Evolutionary conservation across 2,888 invertebrate genomes (phyloP).

Genomic region (Baronia brevicornis): DNA sequence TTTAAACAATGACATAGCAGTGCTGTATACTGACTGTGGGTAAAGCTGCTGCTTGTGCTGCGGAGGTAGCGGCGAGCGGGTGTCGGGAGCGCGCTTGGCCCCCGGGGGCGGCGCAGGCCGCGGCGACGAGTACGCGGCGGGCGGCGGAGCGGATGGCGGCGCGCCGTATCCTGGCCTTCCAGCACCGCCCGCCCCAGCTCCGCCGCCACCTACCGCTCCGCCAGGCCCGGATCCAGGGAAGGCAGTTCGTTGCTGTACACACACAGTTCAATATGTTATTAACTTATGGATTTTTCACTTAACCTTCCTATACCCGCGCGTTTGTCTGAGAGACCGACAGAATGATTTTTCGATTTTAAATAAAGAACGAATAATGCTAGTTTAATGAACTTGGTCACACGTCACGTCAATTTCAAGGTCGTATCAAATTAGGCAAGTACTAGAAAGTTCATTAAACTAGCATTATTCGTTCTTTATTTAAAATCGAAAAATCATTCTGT

Average conservation of each 20-base stretch:
- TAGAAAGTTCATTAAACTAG: too few relatives aligned
- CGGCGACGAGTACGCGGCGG: conserved; percentile 63
- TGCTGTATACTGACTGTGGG: conserved; percentile 25
- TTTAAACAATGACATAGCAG: too few relatives aligned
- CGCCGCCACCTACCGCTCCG: conserved; percentile 29
- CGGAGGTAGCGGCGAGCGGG: conserved; percentile 72
- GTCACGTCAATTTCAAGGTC: too few relatives aligned
- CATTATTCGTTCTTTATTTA: too few relatives aligned
- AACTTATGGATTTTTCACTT: too few relatives aligned
- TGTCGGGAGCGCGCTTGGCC: conserved; percentile 76
- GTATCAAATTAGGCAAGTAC: too few relatives aligned
- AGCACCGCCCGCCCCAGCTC: conserved; percentile 21
- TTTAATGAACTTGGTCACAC: too few relatives aligned
- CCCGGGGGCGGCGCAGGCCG: conserved; percentile 47
- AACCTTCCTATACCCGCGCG: too few relatives aligned
- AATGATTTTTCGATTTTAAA: too few relatives aligned
- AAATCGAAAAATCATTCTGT: too few relatives aligned
- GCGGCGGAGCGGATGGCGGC: conserved; percentile 51
- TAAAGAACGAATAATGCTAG: too few relatives aligned
- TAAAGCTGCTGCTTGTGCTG: conserved; percentile 72
- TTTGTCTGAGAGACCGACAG: too few relatives aligned
- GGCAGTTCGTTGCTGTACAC: conserved; percentile 77
- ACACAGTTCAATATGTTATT: neutral
- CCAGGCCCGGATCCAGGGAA: conserved; percentile 56
- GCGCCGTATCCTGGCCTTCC: conserved; percentile 62